Conservation (phyloP, 2,113 vertebrate genomes). For the Percina caprodes region DNA sequence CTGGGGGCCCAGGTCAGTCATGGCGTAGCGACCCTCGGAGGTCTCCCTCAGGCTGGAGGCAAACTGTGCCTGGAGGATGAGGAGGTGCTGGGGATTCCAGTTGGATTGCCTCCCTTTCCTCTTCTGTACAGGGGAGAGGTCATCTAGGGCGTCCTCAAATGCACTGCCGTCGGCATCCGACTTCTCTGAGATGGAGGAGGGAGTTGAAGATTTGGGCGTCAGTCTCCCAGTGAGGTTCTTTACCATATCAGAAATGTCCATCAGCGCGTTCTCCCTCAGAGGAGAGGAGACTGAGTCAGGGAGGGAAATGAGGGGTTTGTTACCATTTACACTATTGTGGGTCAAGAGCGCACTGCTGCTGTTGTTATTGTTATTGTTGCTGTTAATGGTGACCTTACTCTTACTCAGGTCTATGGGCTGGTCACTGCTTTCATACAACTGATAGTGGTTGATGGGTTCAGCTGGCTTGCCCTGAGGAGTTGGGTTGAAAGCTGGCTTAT, state of each 20-base stretch:
- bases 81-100: conserved; percentile 99
- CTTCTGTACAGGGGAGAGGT: conserved; percentile 96
- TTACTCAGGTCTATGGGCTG: conserved; percentile 99
- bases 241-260: conserved; percentile 99
- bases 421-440: conserved; percentile 90
- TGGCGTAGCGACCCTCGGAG: conserved; percentile 94
- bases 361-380: conserved; percentile 91
- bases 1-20: conserved; percentile 98
- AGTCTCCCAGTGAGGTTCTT: conserved; percentile 98
- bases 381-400: conserved; percentile 89
- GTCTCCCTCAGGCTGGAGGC: conserved; percentile 97
- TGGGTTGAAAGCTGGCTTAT: conserved; percentile 92
- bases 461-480: conserved; percentile 90
- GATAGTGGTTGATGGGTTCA: conserved; percentile 92
- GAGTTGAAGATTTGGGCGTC: conserved; percentile 98
- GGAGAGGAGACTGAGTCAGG: conserved; percentile 89
- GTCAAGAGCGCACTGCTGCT: conserved; percentile 58
- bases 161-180: conserved; percentile 96
- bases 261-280: conserved; percentile 93
- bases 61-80: conserved; percentile 99
- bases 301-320: conserved; percentile 86
- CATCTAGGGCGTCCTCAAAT: conserved; percentile 96
- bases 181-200: conserved; percentile 96
- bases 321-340: conserved; percentile 75
- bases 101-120: conserved; percentile 98